Conservation (phyloP, 2,888 invertebrate species). For the Oasisia sp. region DNA sequence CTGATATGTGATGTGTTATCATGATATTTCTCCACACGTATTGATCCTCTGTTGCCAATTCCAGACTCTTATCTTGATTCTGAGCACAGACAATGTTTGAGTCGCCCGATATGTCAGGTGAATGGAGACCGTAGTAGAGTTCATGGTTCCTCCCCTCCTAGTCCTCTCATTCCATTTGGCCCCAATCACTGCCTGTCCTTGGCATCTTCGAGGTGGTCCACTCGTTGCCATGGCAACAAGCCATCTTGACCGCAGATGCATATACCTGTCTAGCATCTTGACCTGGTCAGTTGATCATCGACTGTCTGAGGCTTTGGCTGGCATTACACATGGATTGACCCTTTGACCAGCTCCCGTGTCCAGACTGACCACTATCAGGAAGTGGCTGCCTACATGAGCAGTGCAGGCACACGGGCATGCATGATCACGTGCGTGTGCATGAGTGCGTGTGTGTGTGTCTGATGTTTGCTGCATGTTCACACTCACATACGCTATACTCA, state of each 20-base stretch:
- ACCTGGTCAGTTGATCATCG: not conserved
- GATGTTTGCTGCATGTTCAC: not conserved
- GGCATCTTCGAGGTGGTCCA: not conserved
- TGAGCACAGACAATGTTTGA: not conserved
- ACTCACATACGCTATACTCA: not conserved
- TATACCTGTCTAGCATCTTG: constrained; percentile 10
- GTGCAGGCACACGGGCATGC: not conserved
- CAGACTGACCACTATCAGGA: not conserved
- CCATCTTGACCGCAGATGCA: not conserved
- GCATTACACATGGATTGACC: not conserved
- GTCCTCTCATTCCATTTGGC: not conserved
- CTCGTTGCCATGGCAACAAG: not conserved
- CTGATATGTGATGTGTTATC: not conserved
- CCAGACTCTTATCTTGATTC: not conserved
- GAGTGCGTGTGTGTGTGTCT: no score
- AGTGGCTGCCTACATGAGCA: not conserved
- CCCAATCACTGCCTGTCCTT: not conserved
- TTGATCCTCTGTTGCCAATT: not conserved
- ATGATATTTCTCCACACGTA: not conserved
- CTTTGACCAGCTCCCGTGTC: not conserved
- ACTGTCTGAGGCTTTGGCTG: not conserved
- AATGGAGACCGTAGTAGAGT: not conserved
- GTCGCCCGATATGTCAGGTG: not conserved
- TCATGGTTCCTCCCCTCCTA: not conserved
- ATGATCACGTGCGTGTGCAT: no score